These are phyloP conservation scores for Hylomyscus alleni DNA, from an alignment of 2,797 vertebrate species.

Conservation along the genomic window DNA sequence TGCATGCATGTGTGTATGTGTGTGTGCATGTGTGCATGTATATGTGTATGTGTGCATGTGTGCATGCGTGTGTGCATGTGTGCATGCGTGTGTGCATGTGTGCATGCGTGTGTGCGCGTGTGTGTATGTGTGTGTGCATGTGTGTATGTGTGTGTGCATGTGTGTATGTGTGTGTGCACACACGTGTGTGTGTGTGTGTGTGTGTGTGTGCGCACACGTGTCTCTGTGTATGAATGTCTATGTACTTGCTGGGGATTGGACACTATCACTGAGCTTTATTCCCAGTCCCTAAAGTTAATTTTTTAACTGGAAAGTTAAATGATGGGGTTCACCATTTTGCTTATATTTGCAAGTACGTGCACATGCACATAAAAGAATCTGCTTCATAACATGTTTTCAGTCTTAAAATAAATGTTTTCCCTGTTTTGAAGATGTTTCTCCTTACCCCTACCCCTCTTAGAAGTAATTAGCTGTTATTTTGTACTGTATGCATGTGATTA, in stretches of 20 bases:
- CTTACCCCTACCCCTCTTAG: slow-evolving; percentile 34
- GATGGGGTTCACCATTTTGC: not conserved
- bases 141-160: not conserved
- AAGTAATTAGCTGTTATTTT: slow-evolving; percentile 84
- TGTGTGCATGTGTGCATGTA: too few species aligned
- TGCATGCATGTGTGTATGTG: not conserved
- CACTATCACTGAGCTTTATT: not conserved
- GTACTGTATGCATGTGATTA: slow-evolving; percentile 81
- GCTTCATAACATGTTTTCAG: slow-evolving; percentile 59
- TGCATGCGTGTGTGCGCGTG: too few species aligned
- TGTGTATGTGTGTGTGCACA: too few species aligned
- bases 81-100: too few species aligned
- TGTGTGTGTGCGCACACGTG: too few species aligned
- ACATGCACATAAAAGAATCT: not conserved
- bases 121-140: too few species aligned
- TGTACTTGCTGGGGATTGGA: not conserved
- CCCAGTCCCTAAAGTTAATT: not conserved
- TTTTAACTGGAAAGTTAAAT: slow-evolving; percentile 60
- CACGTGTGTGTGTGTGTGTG: too few species aligned
- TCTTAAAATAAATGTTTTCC: slow-evolving; percentile 76
- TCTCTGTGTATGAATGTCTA: not conserved
- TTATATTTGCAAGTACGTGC: slow-evolving; percentile 58
- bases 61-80: not conserved
- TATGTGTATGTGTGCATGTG: rapidly evolving
- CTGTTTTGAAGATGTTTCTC: slow-evolving; percentile 74